Conservation (phyloP, 1,140 invertebrate species). For the Capitella teleta region DNA sequence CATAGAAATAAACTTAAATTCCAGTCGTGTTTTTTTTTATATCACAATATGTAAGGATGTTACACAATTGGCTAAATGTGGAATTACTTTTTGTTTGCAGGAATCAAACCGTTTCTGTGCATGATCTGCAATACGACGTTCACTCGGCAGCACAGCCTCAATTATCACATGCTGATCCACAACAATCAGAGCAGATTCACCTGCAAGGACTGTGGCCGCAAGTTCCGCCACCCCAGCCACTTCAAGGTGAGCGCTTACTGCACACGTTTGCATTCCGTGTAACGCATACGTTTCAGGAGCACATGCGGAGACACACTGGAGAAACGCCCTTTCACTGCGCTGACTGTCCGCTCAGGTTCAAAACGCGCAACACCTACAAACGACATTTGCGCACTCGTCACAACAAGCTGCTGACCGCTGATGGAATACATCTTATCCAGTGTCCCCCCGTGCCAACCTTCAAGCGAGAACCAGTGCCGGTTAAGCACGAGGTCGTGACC, state of each 20-base stretch:
- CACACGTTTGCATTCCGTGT: neutral
- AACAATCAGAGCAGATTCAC: slow-evolving; percentile 55
- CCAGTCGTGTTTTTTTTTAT: too few relatives aligned
- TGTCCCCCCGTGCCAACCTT: too few relatives aligned
- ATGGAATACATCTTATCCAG: too few relatives aligned
- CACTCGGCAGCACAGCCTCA: slow-evolving; percentile 55
- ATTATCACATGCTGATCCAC: slow-evolving; percentile 59
- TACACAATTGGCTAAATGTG: too few relatives aligned
- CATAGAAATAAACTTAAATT: too few relatives aligned
- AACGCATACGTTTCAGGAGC: slow-evolving; percentile 39
- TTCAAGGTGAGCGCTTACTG: slow-evolving; percentile 42
- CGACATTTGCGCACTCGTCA: slow-evolving; percentile 51
- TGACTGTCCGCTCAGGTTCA: slow-evolving; percentile 53
- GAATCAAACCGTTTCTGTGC: slow-evolving; percentile 57
- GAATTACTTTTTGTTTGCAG: slow-evolving; percentile 25
- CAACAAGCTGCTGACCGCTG: slow-evolving; percentile 8
- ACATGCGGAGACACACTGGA: slow-evolving; percentile 53
- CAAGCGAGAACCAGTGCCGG: too few relatives aligned
- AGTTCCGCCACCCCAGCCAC: slow-evolving; percentile 57
- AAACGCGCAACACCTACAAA: slow-evolving; percentile 56
- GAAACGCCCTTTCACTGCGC: slow-evolving; percentile 56
- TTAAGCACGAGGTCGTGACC: too few relatives aligned
- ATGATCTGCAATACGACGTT: slow-evolving; percentile 53
- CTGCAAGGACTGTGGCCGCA: slow-evolving; percentile 52
- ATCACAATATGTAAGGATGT: too few relatives aligned